These are phyloP conservation scores for Lycaon pictus DNA, from an alignment of 2,113 vertebrate genomes.

Conservation along the genomic window DNA sequence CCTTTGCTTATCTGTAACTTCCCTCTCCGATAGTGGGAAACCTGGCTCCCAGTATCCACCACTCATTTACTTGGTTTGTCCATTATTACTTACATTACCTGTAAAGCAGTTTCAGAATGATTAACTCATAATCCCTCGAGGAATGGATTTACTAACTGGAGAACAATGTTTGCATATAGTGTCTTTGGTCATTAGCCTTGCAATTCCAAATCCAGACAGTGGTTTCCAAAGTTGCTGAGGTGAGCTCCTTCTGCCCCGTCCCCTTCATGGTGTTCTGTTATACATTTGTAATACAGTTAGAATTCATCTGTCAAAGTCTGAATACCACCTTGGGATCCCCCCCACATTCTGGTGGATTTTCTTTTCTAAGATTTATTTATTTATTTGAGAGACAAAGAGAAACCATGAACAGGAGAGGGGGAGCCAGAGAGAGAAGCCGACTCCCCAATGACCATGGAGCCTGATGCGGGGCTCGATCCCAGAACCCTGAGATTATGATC, in stretches of 20 bases:
- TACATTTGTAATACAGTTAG: background rate
- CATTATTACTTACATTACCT: background rate
- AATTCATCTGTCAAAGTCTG: background rate
- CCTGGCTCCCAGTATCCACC: background rate
- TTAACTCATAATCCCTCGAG: background rate
- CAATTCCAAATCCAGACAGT: background rate
- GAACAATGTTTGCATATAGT: background rate
- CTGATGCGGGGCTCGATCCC: fast-evolving
- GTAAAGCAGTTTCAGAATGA: background rate
- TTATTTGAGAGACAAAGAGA: background rate
- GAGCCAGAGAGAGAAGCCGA: background rate
- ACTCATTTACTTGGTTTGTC: background rate
- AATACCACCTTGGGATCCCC: background rate
- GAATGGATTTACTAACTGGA: background rate
- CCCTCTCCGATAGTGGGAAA: background rate
- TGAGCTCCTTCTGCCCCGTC: background rate
- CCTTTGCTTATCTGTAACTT: background rate
- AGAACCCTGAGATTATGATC: background rate
- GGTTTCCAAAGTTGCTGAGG: background rate
- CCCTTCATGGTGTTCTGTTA: background rate
- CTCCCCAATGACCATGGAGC: background rate
- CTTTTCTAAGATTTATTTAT: background rate
- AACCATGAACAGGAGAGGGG: background rate
- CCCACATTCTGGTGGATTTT: background rate
- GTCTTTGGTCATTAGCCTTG: background rate